Percentiles rank a stretch among this genome's conserved stretches.
These are phyloP conservation scores for Drosophila tanythrix DNA, from an alignment of 2,888 invertebrate genomes.

Conservation along the genomic window DNA sequence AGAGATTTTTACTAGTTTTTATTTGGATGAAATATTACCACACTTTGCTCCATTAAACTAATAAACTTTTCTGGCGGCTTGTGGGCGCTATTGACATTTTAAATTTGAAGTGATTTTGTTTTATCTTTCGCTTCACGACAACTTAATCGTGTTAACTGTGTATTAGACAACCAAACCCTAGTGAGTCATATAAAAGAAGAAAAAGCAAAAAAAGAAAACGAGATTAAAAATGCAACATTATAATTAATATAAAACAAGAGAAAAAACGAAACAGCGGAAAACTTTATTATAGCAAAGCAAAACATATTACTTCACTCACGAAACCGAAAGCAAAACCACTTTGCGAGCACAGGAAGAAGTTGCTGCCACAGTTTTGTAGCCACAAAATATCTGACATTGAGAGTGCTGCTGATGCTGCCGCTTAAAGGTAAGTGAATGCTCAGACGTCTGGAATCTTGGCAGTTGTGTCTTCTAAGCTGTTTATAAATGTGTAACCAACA, in stretches of 20 bases:
- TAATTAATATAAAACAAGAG: conserved; percentile 54
- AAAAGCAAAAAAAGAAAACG: conserved; percentile 17
- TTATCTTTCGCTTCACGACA: conserved; percentile 39
- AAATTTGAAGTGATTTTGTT: conserved; percentile 67
- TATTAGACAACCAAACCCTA: conserved; percentile 55
- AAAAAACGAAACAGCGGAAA: conserved; percentile 57
- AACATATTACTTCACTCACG: conserved; percentile 65
- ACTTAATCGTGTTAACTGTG: conserved; percentile 64
- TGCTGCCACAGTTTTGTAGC: conserved; percentile 60
- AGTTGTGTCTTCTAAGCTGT: conserved; percentile 26
- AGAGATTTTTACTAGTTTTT: background rate
- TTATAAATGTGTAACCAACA: conserved; percentile 25
- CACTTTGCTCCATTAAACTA: conserved; percentile 6
- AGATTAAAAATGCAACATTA: conserved; percentile 60
- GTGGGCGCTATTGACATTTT: conserved; percentile 20
- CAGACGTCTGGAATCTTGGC: conserved; percentile 27
- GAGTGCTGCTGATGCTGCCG: conserved; percentile 68
- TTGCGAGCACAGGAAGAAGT: conserved; percentile 63
- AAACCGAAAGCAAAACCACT: conserved; percentile 63
- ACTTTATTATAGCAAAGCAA: conserved; percentile 55
- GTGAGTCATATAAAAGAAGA: conserved; percentile 50
- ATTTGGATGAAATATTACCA: background rate
- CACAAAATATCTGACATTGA: conserved; percentile 67
- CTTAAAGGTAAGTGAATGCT: conserved; percentile 74
- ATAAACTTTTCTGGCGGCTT: conserved; percentile 8